A percentile compares a stretch with the other conserved stretches of the same genome.
phyloP scores from a whole-genome alignment of 35 echinoderm and acorn worm species.

The Lytechinus pictus region DNA sequence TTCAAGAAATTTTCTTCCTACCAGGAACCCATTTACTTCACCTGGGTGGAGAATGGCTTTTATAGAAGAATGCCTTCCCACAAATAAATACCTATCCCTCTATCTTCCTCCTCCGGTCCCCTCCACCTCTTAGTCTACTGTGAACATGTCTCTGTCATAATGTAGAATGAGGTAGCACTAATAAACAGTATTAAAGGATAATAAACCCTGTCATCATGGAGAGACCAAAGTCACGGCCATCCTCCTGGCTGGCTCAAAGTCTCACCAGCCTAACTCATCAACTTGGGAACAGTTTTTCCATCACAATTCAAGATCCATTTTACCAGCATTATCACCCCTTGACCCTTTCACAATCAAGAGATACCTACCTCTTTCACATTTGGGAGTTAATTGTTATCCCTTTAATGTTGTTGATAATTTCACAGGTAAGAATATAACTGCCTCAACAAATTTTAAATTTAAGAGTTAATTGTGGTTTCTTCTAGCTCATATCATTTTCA shows the following conservation, averaged over 20 bases:
- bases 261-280: neutral
- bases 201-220: neutral
- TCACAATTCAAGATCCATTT: neutral
- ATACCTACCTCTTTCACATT: no score
- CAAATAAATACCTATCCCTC: neutral
- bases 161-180: neutral
- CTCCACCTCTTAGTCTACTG: neutral
- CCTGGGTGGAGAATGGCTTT: no score
- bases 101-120: neutral
- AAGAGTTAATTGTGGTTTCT: no score
- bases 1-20: no score
- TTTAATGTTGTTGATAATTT: no score
- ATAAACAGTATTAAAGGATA: neutral
- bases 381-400: no score
- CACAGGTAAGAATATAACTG: no score
- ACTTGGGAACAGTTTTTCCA: neutral
- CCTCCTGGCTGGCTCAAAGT: neutral
- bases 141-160: neutral
- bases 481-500: no score
- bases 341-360: neutral
- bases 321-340: neutral
- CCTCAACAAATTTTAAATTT: no score
- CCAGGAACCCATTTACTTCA: no score
- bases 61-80: no score
- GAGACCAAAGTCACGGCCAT: neutral